These are phyloP conservation scores for Trichacis sp. DNA, from an alignment of 2,888 invertebrate species.

Conservation along the genomic window DNA sequence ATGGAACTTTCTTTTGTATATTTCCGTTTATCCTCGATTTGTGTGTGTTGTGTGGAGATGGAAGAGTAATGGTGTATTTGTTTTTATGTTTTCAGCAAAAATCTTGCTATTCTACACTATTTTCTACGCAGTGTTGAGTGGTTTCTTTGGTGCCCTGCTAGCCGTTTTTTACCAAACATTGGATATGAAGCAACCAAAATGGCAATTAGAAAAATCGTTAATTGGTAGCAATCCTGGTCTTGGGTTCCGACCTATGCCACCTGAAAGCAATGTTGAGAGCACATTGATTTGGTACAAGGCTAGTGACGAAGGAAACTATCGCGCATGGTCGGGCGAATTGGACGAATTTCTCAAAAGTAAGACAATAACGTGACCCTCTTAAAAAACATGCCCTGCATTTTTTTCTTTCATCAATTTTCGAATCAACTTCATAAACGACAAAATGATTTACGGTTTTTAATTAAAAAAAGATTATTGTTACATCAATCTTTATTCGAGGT, in stretches of 20 bases:
- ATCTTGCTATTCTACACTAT: conserved; percentile 95
- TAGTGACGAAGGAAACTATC: conserved; percentile 80
- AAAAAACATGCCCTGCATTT: too few relatives aligned
- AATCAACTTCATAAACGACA: too few relatives aligned
- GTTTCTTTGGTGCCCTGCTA: conserved; percentile 95
- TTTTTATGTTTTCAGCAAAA: conserved; percentile 77
- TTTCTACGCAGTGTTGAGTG: conserved; percentile 92
- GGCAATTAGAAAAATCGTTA: conserved; percentile 87
- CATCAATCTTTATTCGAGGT: too few relatives aligned
- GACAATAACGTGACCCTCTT: too few relatives aligned
- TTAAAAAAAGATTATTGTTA: too few relatives aligned
- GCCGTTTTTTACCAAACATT: conserved; percentile 95
- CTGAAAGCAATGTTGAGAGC: conserved; percentile 92
- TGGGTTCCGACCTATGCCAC: conserved; percentile 96
- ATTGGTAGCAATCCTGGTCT: conserved; percentile 97
- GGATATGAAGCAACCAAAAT: conserved; percentile 87
- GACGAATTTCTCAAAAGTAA: conserved; percentile 83
- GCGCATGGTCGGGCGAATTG: conserved; percentile 84
- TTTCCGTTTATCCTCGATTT: too few relatives aligned
- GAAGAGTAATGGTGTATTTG: not conserved
- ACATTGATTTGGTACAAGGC: conserved; percentile 96
- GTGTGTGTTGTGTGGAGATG: not conserved
- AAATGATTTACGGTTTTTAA: too few relatives aligned
- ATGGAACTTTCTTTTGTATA: too few relatives aligned
- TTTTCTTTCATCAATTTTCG: too few relatives aligned